phyloP scores from a whole-genome alignment of 37 sponge, comb jelly and placozoan species.

The Bolinopsis microptera region DNA sequence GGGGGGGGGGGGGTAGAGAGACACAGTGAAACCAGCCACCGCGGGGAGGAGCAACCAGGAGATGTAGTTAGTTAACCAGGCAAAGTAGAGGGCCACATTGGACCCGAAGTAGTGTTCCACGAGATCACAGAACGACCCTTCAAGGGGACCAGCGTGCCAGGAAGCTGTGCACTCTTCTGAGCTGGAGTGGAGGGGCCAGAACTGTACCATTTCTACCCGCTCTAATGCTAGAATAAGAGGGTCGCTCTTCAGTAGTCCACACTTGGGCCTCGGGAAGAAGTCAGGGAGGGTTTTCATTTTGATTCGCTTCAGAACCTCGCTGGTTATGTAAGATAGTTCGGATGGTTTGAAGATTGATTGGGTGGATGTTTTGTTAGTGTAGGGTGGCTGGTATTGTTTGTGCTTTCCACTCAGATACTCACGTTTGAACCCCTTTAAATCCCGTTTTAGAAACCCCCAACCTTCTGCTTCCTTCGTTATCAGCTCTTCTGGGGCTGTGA shows the following conservation, averaged over 20 bases:
- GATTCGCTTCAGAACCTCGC: background rate
- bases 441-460: constrained; percentile 12
- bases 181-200: background rate
- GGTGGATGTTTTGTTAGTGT: background rate
- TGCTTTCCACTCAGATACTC: background rate
- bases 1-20: no score
- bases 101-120: constrained; percentile 2
- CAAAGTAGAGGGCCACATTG: background rate
- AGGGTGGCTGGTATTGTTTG: background rate
- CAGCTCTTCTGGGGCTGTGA: background rate
- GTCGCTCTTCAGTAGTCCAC: background rate
- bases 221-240: background rate
- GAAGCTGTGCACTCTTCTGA: background rate
- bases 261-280: background rate
- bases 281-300: background rate
- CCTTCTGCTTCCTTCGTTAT: background rate
- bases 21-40: no score
- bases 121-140: background rate
- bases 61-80: background rate
- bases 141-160: background rate
- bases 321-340: background rate
- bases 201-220: background rate
- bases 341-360: background rate
- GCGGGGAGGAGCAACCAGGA: background rate
- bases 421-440: background rate